These are phyloP conservation scores for Malurus leucopterus DNA, from an alignment of 2,797 vertebrate species.

Conservation along the genomic window DNA sequence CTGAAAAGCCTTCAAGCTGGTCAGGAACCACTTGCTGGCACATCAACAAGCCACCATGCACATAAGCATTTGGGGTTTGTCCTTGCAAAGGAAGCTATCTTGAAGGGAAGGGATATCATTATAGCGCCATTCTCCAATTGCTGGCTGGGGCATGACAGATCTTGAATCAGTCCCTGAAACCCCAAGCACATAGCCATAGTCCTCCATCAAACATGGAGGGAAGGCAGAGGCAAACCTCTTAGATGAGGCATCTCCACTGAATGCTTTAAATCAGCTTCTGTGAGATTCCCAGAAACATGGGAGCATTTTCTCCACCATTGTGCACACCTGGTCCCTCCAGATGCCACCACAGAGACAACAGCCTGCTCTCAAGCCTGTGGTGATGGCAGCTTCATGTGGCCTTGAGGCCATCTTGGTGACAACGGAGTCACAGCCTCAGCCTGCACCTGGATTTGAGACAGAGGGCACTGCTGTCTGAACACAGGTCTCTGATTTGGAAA, in stretches of 20 bases:
- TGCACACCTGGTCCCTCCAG: neutral
- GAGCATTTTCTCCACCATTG: neutral
- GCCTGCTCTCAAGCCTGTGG: neutral
- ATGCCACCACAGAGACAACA: neutral
- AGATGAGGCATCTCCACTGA: neutral
- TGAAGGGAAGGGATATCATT: neutral
- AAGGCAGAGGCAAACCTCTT: neutral
- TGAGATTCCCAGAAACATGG: neutral
- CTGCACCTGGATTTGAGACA: neutral
- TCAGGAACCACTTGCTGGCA: neutral
- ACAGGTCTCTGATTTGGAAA: neutral
- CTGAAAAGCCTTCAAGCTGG: neutral
- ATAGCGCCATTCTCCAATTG: neutral
- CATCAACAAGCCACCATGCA: neutral
- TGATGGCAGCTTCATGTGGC: neutral
- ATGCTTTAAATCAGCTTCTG: neutral
- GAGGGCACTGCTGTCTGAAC: neutral
- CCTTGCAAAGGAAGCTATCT: neutral
- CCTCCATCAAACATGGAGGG: neutral
- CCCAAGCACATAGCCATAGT: neutral
- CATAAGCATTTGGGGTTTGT: neutral
- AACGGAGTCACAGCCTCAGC: neutral
- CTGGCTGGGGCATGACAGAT: neutral
- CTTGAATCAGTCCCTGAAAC: neutral
- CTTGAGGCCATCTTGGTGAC: rapidly evolving